phyloP scores from a whole-genome alignment of 1,140 invertebrate species.

The Heliothis virescens region DNA sequence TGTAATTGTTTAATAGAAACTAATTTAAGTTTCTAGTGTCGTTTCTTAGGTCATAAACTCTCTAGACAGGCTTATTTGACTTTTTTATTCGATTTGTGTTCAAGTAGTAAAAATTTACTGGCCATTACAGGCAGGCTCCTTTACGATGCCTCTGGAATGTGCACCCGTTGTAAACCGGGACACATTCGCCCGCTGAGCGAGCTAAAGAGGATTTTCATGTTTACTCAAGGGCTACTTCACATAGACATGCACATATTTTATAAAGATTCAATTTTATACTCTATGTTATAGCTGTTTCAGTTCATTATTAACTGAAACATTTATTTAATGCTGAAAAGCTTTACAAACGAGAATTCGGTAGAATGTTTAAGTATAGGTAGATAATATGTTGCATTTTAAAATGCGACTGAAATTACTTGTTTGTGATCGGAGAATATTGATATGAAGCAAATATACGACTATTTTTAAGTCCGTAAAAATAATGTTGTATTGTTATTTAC shows the following conservation, averaged over 20 bases:
- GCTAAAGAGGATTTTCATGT: slow-evolving; percentile 51
- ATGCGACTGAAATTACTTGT: too few relatives aligned
- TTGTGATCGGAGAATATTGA: too few relatives aligned
- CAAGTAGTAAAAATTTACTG: slow-evolving; percentile 61
- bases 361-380: too few relatives aligned
- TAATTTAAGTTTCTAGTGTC: slow-evolving; percentile 32
- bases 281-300: too few relatives aligned
- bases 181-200: slow-evolving; percentile 39
- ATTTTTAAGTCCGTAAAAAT: not conserved
- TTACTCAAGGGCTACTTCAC: slow-evolving; percentile 14
- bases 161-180: slow-evolving; percentile 52
- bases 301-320: too few relatives aligned
- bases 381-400: too few relatives aligned
- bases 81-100: slow-evolving; percentile 57
- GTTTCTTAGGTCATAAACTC: slow-evolving; percentile 49
- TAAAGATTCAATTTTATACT: too few relatives aligned
- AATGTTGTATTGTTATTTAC: not conserved
- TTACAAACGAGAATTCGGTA: too few relatives aligned
- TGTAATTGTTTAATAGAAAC: slow-evolving; percentile 20
- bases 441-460: too few relatives aligned
- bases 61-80: slow-evolving; percentile 56
- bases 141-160: slow-evolving; percentile 55
- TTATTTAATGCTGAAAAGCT: too few relatives aligned
- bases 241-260: not conserved
- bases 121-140: slow-evolving; percentile 51